A percentile compares a stretch with the other conserved stretches of the same genome.
phyloP scores from a whole-genome alignment of 1,140 invertebrate genomes.

The Hyles vespertilio region DNA sequence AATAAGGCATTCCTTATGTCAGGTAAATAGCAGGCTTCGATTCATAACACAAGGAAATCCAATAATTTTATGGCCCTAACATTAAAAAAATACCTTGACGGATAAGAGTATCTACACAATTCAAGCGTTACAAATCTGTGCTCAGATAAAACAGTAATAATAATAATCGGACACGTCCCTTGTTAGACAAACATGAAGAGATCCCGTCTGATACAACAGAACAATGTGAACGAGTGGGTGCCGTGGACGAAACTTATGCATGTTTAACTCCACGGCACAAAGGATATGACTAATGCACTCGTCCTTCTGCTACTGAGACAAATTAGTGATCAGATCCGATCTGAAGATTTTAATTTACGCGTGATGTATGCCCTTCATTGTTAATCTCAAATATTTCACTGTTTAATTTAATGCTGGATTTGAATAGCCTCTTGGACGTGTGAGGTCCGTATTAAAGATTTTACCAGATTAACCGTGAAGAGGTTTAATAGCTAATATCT shows the following conservation, averaged over 20 bases:
- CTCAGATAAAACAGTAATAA: conserved; percentile 64
- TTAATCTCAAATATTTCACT: conserved; percentile 3
- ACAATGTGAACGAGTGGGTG: conserved; percentile 58
- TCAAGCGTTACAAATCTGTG: conserved; percentile 24
- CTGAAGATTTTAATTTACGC: conserved; percentile 31
- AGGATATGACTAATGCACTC: conserved; percentile 44
- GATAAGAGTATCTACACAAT: conserved; percentile 28
- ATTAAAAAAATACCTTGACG: no score
- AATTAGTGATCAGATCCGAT: conserved; percentile 48
- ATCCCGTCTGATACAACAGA: conserved; percentile 55
- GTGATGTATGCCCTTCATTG: conserved; percentile 6
- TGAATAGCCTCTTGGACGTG: conserved; percentile 1
- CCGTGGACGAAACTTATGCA: conserved; percentile 9
- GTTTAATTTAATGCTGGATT: conserved; percentile 1
- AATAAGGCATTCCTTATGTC: no score
- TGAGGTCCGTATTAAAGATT: conserved; percentile 1
- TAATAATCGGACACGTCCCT: conserved; percentile 72
- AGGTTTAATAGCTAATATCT: no score
- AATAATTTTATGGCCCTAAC: no score
- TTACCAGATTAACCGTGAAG: no score
- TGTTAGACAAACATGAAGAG: conserved; percentile 71
- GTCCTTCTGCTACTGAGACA: conserved; percentile 33
- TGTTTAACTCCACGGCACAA: conserved; percentile 23
- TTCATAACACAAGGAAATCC: no score
- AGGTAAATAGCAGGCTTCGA: no score